phyloP scores from a whole-genome alignment of 2,888 invertebrate genomes.

The Drosophila phalerata region DNA sequence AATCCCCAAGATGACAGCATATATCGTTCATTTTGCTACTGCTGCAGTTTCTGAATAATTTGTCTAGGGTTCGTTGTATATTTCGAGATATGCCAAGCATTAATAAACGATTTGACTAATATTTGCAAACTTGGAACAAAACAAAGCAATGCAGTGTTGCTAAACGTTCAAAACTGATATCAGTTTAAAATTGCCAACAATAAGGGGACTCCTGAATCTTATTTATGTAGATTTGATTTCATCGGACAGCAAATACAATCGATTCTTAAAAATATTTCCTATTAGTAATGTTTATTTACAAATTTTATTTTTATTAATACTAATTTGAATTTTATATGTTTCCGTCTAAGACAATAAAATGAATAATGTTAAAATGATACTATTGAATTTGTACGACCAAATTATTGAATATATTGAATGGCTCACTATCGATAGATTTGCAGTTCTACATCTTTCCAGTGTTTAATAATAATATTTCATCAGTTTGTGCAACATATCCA shows the following conservation, averaged over 20 bases:
- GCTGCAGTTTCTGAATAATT: neutral
- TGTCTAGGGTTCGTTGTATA: neutral
- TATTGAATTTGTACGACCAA: no score
- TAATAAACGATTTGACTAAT: neutral
- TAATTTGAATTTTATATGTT: no score
- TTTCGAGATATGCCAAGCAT: neutral
- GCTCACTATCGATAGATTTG: no score
- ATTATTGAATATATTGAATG: no score
- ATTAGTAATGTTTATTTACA: no score
- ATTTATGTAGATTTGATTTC: neutral
- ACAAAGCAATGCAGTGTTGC: neutral
- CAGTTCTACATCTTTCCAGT: neutral
- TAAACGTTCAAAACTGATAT: neutral
- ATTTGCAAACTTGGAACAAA: neutral
- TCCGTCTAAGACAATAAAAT: no score
- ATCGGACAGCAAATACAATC: no score
- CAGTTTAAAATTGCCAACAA: neutral
- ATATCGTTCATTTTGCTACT: neutral
- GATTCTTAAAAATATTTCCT: no score
- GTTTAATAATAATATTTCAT: conserved; percentile 1
- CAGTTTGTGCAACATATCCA: neutral
- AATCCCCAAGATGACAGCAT: neutral
- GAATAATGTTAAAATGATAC: no score
- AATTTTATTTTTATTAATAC: no score
- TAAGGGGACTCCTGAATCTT: no score